Base-by-base conservation (phyloP, 2,888 invertebrate genomes). In the Cerceris ruficornis region DNA sequence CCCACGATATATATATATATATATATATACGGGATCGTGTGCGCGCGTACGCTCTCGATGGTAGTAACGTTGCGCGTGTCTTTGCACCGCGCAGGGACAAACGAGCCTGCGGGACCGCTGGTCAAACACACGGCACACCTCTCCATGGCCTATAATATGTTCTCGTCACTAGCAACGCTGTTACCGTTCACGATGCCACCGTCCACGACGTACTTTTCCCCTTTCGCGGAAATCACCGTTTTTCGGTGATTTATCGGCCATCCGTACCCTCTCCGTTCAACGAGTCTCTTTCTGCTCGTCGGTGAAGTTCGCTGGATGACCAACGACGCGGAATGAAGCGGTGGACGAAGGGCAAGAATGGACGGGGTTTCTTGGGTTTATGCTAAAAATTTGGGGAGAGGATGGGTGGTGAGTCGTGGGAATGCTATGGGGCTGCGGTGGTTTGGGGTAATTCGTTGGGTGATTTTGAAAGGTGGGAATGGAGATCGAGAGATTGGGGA, bases 131-230 rank as follows among this genome's bases (percentile, higher is more conserved):
- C 80, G 75, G 68, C 81, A 75, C 86, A 80, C 81, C 82, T 83
- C 77, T 71, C 66, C 77, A 75, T 78, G 79, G 74, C 80, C 85
- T 80, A 87, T 90, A 90, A 90, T 90, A 90, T 90, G 90, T 90
- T 87, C 88, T 88, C 88, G 90, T 90, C 90, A 90, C 85, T 80
- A 87, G 83, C 90, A 90, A 87, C 85, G 87, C 87, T 87, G 86
- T 86, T 78, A 69, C 82, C 70, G 75, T 75, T 78, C 69, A 76
- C 78, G 67, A 67, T 70, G 72, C 66, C 74, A 69, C 80, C 73
- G 64, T 61, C 73, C 59, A 71, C 75, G 73, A 69, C 73, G 55
- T 71, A 67, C 28, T 75, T 85, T 82, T 85, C 84, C 87, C 87
- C 87, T 87, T 86, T 87, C 86, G 74, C 86, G 87, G 81, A 87